phyloP scores from a whole-genome alignment of 2,113 vertebrate species.

The Catharus bicknelli region DNA sequence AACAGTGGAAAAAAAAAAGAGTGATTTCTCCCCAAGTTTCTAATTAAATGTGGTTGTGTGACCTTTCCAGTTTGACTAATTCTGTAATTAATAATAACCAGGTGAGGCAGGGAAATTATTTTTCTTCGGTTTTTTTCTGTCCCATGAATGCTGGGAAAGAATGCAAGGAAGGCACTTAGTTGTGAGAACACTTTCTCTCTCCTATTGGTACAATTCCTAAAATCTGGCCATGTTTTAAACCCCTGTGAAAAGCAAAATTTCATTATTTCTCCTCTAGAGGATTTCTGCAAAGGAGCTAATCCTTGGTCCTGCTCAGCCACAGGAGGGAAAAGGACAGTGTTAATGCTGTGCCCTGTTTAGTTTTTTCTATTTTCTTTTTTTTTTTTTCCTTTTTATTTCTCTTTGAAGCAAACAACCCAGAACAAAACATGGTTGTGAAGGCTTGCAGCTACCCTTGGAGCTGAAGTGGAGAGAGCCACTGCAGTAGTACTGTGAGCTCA shows the following conservation, averaged over 20 bases:
- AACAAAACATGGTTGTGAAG: not conserved
- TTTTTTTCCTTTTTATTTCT: not conserved
- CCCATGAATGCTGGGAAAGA: conserved; percentile 5
- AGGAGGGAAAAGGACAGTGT: not conserved
- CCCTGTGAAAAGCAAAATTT: not conserved
- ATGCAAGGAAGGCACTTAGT: not conserved
- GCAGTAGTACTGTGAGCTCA: not conserved
- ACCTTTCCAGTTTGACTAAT: conserved; percentile 8
- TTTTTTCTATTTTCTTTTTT: not conserved
- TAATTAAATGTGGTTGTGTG: not conserved
- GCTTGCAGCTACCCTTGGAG: not conserved
- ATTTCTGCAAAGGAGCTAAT: not conserved
- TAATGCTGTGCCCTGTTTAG: not conserved
- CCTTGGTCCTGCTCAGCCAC: not conserved
- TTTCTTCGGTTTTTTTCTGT: not conserved
- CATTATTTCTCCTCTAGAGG: not conserved
- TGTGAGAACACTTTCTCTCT: not conserved
- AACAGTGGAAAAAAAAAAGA: not conserved
- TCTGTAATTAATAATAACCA: conserved; percentile 30
- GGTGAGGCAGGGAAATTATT: not conserved
- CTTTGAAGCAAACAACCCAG: not conserved
- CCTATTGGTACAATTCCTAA: not conserved
- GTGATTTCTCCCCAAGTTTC: not conserved
- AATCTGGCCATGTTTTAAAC: not conserved
- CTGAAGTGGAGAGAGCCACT: not conserved